Evolutionary conservation across 64 coral and sea anemone genomes (phyloP), one percentile per base, ranked within the genome.

Genomic region (Stichodactyla helianthus): DNA sequence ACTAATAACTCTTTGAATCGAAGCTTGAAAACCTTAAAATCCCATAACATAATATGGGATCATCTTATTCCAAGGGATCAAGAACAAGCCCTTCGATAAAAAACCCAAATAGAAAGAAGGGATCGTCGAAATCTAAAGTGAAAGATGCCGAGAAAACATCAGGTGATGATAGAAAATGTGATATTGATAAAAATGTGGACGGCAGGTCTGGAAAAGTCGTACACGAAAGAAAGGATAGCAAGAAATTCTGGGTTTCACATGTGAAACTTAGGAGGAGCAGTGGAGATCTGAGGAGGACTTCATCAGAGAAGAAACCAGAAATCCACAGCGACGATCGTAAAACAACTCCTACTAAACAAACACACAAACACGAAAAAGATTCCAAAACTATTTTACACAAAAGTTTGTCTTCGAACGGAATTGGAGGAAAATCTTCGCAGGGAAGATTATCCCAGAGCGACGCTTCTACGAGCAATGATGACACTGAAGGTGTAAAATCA

Each of bases 171-270:
- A 11, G 10, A 74, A 74, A 7, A 74, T 28, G 68, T 35, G 68
- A 74, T 14, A 8, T 74, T 6, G 68, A 74, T 11, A 74, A 26
- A 4, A 74, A 74, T 31, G 6, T 74, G 68, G 68, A 74, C 7
- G 1, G 7, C 68, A 11, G 23, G 27, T 26, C 68, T 74, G 68
- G 25, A 4, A 74, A 74, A 1, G 31, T 74, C 25, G 68, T 74
- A 4, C 57, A 77, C 55, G 85, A 93, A 88, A 93, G 88, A 74
- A 86, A 83, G 85, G 91, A 97, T 54, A 97, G 91, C 28, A 92
- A 95, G 56, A 86, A 87, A n/a, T 95, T 92, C 58, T 92, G 94
- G 94, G 85, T 95, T 44, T 92, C 89, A 10, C 93, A 95, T 55
- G 79, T 90, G 20, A 86, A 54, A 59, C 82, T 59, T 51, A 86